Percentiles rank a stretch among this genome's conserved stretches.
Conservation (phyloP, 1,140 invertebrate genomes). For the Heliconius hermathena region DNA sequence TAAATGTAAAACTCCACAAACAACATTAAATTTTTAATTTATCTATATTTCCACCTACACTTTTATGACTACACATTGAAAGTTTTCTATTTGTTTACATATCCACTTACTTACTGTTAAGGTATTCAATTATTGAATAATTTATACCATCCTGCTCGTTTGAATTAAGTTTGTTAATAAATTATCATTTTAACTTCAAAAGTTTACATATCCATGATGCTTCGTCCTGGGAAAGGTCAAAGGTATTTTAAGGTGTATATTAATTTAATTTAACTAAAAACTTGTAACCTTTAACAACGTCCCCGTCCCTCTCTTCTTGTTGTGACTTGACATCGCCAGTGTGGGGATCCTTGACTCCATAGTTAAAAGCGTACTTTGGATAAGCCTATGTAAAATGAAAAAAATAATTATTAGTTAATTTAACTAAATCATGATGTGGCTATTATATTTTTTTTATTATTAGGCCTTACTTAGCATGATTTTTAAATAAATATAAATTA, state of each 20-base stretch:
- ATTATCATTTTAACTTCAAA: not conserved
- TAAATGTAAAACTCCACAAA: too few relatives aligned
- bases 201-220: not conserved
- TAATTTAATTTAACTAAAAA: slow-evolving; percentile 4
- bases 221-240: not conserved
- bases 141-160: not conserved
- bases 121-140: too few relatives aligned
- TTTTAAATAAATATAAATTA: too few relatives aligned
- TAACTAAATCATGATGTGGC: not conserved
- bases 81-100: too few relatives aligned
- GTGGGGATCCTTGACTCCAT: slow-evolving; percentile 81
- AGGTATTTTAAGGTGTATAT: not conserved
- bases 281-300: slow-evolving; percentile 79
- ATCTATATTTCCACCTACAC: not conserved
- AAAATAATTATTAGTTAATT: slow-evolving; percentile 18
- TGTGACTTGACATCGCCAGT: slow-evolving; percentile 82
- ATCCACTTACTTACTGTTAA: too few relatives aligned
- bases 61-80: too few relatives aligned
- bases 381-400: slow-evolving; percentile 62
- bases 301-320: slow-evolving; percentile 82
- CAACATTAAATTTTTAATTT: too few relatives aligned
- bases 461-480: too few relatives aligned
- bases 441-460: too few relatives aligned
- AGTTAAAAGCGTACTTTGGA: slow-evolving; percentile 81
- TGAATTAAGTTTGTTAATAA: not conserved